Base-by-base conservation (phyloP, 2,797 vertebrate genomes). In the Hoplostethus mediterraneus region DNA sequence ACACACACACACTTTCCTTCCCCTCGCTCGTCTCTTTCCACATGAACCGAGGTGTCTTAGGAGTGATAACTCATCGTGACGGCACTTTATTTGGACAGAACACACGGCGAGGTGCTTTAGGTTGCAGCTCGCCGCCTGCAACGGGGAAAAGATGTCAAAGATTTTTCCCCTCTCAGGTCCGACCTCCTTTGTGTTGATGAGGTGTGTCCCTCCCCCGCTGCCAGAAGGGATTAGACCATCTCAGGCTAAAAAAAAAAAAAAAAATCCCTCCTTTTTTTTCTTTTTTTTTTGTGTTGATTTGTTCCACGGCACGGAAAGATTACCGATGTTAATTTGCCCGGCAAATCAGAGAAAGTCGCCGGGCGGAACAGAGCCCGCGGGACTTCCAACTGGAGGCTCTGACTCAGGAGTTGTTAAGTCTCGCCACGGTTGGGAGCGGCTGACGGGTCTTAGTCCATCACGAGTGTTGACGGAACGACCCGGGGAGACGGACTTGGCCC, bases 21-120 rank as follows among this genome's bases (percentile, higher is more conserved):
- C 9, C 9, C 44, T 38, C 31, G 49, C 25, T 57, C 33, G 48
- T 68, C 70, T 70, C 61, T 80, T 78, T 82, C 66, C 79, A 81
- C 55, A 58, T 87, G 58, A n/a, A 63, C 64, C 8, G 38, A 80
- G 70, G 82, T 80, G 73, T 85, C 75, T 80, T 3, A 78, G 57
- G 68, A 70, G 53, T 48, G 61, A 54, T 83, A 82, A 84, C 75
- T 86, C 76, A 90, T 72, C 40, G 5, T 80, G 87, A 82, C 73
- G 79, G 71, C 75, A 56, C 69, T 85, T 69, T 58, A 36, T 82
- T 80, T 77, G 62, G 80, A 83, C 55, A 56, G 63, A 54, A 60
- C 80, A 84, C 30, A 3, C 48, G 75, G 63, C 48, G 71, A 83
- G 80, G 60, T 36, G 72, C 75, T 75, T 60, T 44, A 71, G 60